These are phyloP conservation scores for Heliconius cydno DNA, from an alignment of 2,888 invertebrate genomes.

Conservation along the genomic window DNA sequence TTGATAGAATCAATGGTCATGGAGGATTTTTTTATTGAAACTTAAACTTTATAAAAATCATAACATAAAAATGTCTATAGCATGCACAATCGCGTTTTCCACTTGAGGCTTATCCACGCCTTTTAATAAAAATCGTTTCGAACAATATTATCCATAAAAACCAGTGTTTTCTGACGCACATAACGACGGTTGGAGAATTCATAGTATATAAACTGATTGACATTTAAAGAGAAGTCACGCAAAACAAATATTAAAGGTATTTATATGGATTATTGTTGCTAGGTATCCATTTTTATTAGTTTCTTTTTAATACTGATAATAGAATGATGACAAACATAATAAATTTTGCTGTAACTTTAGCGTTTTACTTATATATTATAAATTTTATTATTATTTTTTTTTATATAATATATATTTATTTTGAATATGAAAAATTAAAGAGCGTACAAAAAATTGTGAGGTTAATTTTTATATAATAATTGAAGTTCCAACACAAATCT, in stretches of 20 bases:
- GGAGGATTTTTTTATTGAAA: slow-evolving; percentile 10
- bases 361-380: background rate
- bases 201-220: slow-evolving; percentile 53
- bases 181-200: slow-evolving; percentile 49
- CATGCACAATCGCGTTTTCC: slow-evolving; percentile 14
- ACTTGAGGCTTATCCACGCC: slow-evolving; percentile 30
- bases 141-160: slow-evolving; percentile 31
- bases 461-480: background rate
- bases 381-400: background rate
- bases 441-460: background rate
- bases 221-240: slow-evolving; percentile 57
- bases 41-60: slow-evolving; percentile 23
- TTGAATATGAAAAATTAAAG: background rate
- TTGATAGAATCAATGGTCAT: slow-evolving; percentile 19
- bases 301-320: background rate
- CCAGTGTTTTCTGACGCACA: slow-evolving; percentile 35
- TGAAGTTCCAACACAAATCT: background rate
- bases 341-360: background rate
- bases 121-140: slow-evolving; percentile 26
- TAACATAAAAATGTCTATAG: slow-evolving; percentile 20
- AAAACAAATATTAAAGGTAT: slow-evolving; percentile 57
- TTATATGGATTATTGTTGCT: slow-evolving; percentile 33
- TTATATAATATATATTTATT: background rate
- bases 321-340: background rate
- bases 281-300: background rate